Base-by-base conservation (phyloP, 1,140 invertebrate species). In the Pantala flavescens region DNA sequence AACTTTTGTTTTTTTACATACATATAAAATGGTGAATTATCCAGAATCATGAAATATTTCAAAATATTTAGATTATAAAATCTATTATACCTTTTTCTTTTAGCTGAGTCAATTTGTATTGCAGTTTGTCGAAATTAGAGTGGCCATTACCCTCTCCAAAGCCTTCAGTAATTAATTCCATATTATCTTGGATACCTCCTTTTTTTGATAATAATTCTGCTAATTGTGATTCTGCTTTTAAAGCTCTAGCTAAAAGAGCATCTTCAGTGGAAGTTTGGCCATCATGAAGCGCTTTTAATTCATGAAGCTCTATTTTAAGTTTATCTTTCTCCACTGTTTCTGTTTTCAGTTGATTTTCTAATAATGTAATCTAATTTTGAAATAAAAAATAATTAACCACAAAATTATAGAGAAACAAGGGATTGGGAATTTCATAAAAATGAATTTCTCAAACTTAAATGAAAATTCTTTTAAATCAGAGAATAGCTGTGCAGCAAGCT, bases 141-240 rank as follows among this genome's bases (percentile, higher is more conserved):
- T 19, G 16, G 3, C 82, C 79, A 70, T 82, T 78, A 55, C 82
- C 81, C 75, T 86, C 85, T 5, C 86, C 86, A 76, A 84, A 90
- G 75, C 88, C 88, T 80, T 90, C 88, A 1, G 87, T 87, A 19
- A 90, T 86, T 24, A 89, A 83, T 79, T 90, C 89, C 28, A 86
- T 87, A 72, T 84, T 81, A 11, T 82, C 85, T 74, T 84, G 83
- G 23, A 84, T 82, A 43, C 77, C 80, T 75, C 87, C 81, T 10
- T 89, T 71, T 19, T 81, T 81, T 28, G 80, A 77, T 43, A 84
- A 82, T 1, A 83, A 80, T 73, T 87, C 85, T 0, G 85, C 80
- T 7, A 90, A 85, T 79, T 88, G 88, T 74, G 85, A 80, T 78
- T 88, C 86, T 2, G 88, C 83, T 0, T 83, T 80, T 49, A 85